phyloP scores from a whole-genome alignment of 2,888 invertebrate genomes.

The Thumatha senex region DNA sequence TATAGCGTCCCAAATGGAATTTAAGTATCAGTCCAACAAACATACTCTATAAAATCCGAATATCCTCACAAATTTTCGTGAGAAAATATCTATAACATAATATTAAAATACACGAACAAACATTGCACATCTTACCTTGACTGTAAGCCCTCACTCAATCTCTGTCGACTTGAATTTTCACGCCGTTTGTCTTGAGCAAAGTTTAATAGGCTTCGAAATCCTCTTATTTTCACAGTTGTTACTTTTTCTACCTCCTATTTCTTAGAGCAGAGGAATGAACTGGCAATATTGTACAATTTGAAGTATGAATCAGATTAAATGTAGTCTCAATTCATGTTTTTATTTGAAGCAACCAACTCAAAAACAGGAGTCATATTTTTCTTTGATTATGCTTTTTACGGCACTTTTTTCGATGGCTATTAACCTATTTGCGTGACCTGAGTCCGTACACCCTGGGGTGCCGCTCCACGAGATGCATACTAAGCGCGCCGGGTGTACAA shows the following conservation, averaged over 20 bases:
- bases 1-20: no score
- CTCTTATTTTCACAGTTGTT: slow-evolving; percentile 9
- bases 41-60: not conserved
- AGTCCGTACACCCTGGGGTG: slow-evolving; percentile 33
- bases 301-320: slow-evolving; percentile 20
- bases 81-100: no score
- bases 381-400: slow-evolving; percentile 61
- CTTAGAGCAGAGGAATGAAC: slow-evolving; percentile 17
- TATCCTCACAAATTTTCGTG: not conserved
- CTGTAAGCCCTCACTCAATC: slow-evolving; percentile 10
- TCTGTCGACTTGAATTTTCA: slow-evolving; percentile 13
- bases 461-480: slow-evolving; percentile 33
- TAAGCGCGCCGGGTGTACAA: slow-evolving; percentile 27
- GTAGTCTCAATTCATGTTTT: slow-evolving; percentile 24
- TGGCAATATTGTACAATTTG: slow-evolving; percentile 7
- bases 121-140: slow-evolving; percentile 3
- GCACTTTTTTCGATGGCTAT: slow-evolving; percentile 59
- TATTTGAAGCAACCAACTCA: slow-evolving; percentile 21
- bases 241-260: slow-evolving; percentile 6
- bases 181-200: slow-evolving; percentile 9
- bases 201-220: slow-evolving; percentile 12
- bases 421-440: slow-evolving; percentile 72
- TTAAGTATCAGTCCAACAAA: not conserved
- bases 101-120: slow-evolving; percentile 2
- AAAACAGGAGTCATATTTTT: slow-evolving; percentile 59